Evolutionary conservation across 2,888 invertebrate genomes (phyloP).

Genomic region (Cosmorhoe ocellata): DNA sequence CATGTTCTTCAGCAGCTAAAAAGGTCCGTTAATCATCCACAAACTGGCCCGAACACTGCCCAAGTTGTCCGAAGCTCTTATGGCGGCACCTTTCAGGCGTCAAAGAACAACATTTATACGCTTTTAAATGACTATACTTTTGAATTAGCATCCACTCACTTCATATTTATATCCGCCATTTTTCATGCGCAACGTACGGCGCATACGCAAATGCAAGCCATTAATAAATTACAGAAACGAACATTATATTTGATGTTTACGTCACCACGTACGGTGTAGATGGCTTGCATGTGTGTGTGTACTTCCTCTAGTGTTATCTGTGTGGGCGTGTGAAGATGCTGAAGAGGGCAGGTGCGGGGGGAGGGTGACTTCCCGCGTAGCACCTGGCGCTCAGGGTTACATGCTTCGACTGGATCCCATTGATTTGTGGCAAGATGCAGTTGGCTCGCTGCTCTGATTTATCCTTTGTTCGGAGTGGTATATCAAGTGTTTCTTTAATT

Average conservation of each 20-base stretch:
- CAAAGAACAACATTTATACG: conserved; percentile 45
- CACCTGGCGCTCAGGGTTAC: conserved; percentile 78
- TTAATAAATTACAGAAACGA: conserved; percentile 76
- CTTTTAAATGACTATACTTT: conserved; percentile 59
- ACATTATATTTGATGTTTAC: conserved; percentile 56
- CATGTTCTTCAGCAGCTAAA: conserved; percentile 23
- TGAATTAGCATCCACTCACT: conserved; percentile 68
- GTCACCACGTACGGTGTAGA: conserved; percentile 45
- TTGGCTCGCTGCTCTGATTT: conserved; percentile 60
- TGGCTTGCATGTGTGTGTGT: conserved; percentile 43
- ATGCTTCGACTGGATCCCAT: conserved; percentile 69
- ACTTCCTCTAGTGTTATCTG: conserved; percentile 56
- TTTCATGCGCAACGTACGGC: conserved; percentile 67
- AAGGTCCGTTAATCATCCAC: conserved; percentile 28
- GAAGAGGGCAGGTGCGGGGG: conserved; percentile 31
- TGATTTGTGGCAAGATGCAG: conserved; percentile 74
- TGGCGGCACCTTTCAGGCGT: conserved; percentile 48
- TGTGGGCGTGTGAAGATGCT: conserved; percentile 52
- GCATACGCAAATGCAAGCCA: conserved; percentile 74
- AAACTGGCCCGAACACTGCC: conserved; percentile 21
- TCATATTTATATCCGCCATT: conserved; percentile 70
- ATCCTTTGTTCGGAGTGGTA: conserved; percentile 50
- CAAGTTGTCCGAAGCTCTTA: conserved; percentile 41
- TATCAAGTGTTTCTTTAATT: conserved; percentile 15
- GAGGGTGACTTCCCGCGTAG: conserved; percentile 73